These are phyloP conservation scores for Styela clava DNA, from an alignment of 23 tunicate genomes.

Conservation along the genomic window DNA sequence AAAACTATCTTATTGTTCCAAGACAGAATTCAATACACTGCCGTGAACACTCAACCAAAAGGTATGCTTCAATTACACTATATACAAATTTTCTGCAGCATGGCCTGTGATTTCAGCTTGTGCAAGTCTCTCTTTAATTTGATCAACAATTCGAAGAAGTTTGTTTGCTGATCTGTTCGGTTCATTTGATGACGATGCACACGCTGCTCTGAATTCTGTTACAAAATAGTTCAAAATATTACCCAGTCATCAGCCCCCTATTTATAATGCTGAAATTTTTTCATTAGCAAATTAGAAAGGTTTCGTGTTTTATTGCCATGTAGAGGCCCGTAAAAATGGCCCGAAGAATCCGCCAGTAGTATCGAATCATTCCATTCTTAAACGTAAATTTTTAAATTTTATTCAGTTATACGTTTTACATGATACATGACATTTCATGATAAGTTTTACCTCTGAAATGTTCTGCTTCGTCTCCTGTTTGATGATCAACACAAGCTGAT, in stretches of 20 bases:
- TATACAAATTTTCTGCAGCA: not conserved
- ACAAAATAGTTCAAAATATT: not conserved
- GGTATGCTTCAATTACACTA: no score
- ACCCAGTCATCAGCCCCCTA: not conserved
- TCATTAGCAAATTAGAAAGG: not conserved
- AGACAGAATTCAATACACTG: no score
- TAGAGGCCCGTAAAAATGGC: no score
- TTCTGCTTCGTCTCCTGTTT: not conserved
- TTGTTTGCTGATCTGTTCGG: not conserved
- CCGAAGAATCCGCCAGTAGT: no score
- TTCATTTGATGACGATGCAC: not conserved
- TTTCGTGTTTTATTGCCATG: no score
- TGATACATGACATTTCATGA: no score
- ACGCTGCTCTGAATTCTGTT: not conserved
- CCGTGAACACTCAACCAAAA: no score
- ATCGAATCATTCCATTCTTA: no score
- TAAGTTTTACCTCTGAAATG: not conserved
- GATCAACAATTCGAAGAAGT: conserved; percentile 7
- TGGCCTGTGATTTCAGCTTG: conserved; percentile 9
- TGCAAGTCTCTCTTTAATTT: not conserved
- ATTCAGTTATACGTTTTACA: no score
- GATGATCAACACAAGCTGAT: not conserved
- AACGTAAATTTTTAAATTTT: no score
- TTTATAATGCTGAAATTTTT: not conserved
- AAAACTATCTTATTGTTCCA: no score